Conservation (phyloP, 1,140 invertebrate species). For the Drosophila tsacasi region DNA sequence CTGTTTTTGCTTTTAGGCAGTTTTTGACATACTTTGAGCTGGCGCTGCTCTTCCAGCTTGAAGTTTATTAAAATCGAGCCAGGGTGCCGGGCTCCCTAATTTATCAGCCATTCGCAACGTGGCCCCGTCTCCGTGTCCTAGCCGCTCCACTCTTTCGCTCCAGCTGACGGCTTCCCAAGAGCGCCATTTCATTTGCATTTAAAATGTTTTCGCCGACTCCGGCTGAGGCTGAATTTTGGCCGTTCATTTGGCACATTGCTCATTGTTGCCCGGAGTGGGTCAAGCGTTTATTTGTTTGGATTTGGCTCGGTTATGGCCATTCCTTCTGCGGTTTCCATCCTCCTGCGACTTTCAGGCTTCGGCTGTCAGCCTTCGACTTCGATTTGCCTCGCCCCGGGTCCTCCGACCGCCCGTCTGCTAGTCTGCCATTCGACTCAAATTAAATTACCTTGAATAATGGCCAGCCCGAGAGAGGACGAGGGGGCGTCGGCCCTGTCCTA, state of each 20-base stretch:
- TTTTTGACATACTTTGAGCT: constrained; percentile 54
- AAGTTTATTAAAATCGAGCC: constrained; percentile 74
- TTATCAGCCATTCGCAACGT: constrained; percentile 65
- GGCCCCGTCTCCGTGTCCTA: background rate
- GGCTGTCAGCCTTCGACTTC: constrained; percentile 27
- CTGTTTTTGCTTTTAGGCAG: constrained; percentile 46
- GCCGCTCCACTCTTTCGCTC: constrained; percentile 32
- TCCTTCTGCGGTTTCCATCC: constrained; percentile 31
- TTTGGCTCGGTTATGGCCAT: constrained; percentile 40
- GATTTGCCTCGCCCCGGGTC: constrained; percentile 17
- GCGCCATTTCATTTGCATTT: constrained; percentile 81
- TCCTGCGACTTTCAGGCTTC: background rate
- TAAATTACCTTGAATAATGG: constrained; percentile 65
- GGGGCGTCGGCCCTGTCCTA: constrained; percentile 31
- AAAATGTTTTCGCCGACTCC: constrained; percentile 68
- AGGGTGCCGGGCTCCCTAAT: constrained; percentile 50
- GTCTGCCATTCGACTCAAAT: constrained; percentile 38
- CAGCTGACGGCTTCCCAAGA: constrained; percentile 70
- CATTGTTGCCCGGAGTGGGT: constrained; percentile 71
- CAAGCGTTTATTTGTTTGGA: constrained; percentile 57
- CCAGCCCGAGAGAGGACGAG: constrained; percentile 23
- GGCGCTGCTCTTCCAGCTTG: constrained; percentile 20
- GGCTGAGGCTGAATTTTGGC: constrained; percentile 61
- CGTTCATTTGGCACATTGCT: constrained; percentile 81
- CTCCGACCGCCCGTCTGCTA: background rate